These are phyloP conservation scores for Selene dorsalis DNA, from an alignment of 2,797 vertebrate genomes.

Conservation along the genomic window DNA sequence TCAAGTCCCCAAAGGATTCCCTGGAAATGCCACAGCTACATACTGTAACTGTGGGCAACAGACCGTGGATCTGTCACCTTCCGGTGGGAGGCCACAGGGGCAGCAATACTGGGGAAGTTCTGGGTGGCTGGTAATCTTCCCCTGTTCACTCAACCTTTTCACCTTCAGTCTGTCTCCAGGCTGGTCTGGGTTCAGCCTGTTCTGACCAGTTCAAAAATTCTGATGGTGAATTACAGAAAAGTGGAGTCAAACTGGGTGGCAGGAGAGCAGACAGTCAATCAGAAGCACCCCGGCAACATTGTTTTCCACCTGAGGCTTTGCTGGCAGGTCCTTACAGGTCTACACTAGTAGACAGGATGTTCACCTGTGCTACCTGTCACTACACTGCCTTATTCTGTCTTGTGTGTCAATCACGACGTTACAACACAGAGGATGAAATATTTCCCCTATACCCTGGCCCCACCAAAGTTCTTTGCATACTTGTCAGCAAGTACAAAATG, in stretches of 20 bases:
- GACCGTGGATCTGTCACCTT: slow-evolving; percentile 75
- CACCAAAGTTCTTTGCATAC: slow-evolving; percentile 32
- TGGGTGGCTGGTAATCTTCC: slow-evolving; percentile 57
- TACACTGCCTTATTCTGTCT: slow-evolving; percentile 46
- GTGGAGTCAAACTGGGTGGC: slow-evolving; percentile 25
- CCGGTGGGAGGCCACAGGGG: slow-evolving; percentile 60
- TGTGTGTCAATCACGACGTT: slow-evolving; percentile 61
- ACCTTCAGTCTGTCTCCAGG: slow-evolving; percentile 32
- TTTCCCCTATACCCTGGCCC: slow-evolving; percentile 30
- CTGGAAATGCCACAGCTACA: slow-evolving; percentile 81
- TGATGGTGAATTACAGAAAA: slow-evolving; percentile 2
- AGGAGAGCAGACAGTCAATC: slow-evolving; percentile 38
- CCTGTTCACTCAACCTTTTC: slow-evolving; percentile 49
- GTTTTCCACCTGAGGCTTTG: slow-evolving; percentile 61
- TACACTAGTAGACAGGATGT: slow-evolving; percentile 74
- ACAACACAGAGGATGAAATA: slow-evolving; percentile 31
- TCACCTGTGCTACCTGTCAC: slow-evolving; percentile 76
- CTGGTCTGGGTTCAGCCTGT: slow-evolving; percentile 13
- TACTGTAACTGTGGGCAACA: slow-evolving; percentile 66
- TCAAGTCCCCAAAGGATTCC: slow-evolving; percentile 74
- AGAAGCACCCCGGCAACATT: slow-evolving; percentile 44
- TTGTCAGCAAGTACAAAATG: slow-evolving; percentile 44
- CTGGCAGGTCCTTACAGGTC: slow-evolving; percentile 81
- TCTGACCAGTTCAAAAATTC: slow-evolving; percentile 26
- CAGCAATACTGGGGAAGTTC: slow-evolving; percentile 46